These are phyloP conservation scores for Euzetes globulus DNA, from an alignment of 2,888 invertebrate species.

Conservation along the genomic window DNA sequence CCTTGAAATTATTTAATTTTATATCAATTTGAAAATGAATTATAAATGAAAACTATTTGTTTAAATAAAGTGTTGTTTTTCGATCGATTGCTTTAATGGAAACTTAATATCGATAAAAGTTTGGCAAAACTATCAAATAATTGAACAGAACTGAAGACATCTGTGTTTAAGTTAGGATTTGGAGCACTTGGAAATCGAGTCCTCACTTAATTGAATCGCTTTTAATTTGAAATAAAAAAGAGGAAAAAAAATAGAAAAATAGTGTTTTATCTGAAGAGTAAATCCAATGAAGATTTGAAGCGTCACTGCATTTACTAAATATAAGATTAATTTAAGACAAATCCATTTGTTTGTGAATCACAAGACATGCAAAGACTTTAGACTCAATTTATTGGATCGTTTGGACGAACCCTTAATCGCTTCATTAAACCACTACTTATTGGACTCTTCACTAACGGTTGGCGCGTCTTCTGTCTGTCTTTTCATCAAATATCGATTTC, in stretches of 20 bases:
- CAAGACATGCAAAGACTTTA: background rate
- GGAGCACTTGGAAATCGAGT: background rate
- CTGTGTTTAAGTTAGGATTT: background rate
- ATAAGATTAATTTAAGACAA: constrained; percentile 19
- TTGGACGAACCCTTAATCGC: constrained; percentile 23
- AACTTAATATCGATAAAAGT: no score
- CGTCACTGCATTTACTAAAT: constrained; percentile 6
- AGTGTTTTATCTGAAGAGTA: background rate
- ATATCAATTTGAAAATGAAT: no score
- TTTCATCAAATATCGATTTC: constrained; percentile 24
- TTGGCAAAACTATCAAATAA: background rate
- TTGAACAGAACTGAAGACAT: background rate
- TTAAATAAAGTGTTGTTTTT: no score
- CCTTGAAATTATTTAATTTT: no score
- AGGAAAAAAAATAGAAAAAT: background rate
- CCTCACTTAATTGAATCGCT: background rate
- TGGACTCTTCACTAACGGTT: background rate
- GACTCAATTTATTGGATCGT: constrained; percentile 22
- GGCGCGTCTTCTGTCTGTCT: background rate
- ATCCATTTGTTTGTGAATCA: constrained; percentile 15
- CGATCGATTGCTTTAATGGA: no score
- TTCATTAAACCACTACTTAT: constrained; percentile 27
- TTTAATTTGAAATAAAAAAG: background rate
- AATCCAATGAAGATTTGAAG: constrained; percentile 10
- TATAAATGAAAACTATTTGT: no score